Evolutionary conservation across 2,113 vertebrate genomes (phyloP).

Genomic region (Hypocryptadius cinnamomeus): DNA sequence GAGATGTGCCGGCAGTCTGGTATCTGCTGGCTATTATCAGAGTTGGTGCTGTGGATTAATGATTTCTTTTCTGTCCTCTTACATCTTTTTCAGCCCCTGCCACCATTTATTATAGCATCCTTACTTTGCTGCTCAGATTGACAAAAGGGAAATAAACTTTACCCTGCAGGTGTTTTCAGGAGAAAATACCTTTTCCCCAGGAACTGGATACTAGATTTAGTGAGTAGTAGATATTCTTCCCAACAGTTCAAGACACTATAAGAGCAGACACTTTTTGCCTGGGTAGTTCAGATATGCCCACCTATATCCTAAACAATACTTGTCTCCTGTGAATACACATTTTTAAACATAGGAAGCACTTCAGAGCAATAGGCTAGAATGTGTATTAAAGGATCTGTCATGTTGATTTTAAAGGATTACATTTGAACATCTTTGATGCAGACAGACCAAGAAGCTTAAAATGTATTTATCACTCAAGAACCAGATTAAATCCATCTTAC

Average conservation of each 20-base stretch:
- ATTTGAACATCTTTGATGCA: neutral
- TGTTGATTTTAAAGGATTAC: neutral
- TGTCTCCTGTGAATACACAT: neutral
- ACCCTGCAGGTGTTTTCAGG: slow-evolving; percentile 20
- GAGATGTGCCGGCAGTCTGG: neutral
- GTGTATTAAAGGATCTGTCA: neutral
- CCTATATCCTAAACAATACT: neutral
- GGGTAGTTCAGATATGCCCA: neutral
- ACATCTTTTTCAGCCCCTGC: slow-evolving; percentile 11
- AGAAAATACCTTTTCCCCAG: neutral
- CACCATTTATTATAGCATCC: neutral
- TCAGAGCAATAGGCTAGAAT: neutral
- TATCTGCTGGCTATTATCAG: neutral
- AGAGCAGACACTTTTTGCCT: neutral
- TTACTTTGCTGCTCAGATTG: neutral
- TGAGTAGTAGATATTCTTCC: neutral
- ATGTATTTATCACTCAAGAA: neutral
- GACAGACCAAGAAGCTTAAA: neutral
- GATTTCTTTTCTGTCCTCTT: slow-evolving; percentile 18
- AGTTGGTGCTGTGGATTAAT: neutral
- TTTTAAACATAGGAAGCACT: neutral
- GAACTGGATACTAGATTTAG: neutral
- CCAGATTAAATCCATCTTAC: neutral
- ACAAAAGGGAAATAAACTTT: slow-evolving; percentile 28
- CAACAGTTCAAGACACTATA: neutral